Conservation (phyloP, 2,797 vertebrate species). For the Synanceia verrucosa region DNA sequence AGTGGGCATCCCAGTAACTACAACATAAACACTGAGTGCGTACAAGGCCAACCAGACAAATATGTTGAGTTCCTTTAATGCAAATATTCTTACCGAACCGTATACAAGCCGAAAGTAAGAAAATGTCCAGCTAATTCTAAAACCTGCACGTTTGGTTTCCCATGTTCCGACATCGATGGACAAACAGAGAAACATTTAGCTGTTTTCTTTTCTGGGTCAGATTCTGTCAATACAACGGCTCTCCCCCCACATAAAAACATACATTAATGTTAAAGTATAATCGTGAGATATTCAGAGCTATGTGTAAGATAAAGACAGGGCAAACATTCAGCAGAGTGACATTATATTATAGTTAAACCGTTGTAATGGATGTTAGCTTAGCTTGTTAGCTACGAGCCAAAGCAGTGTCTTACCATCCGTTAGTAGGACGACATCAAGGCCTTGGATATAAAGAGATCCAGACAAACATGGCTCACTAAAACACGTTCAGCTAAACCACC, state of each 20-base stretch:
- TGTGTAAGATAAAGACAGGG: fast-evolving
- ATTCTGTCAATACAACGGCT: slow-evolving; percentile 12
- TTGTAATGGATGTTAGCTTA: slow-evolving; percentile 18
- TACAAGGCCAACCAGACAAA: slow-evolving; percentile 15
- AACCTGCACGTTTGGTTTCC: fast-evolving
- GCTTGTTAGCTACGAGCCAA: slow-evolving; percentile 24
- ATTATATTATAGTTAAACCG: neutral
- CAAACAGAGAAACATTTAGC: neutral
- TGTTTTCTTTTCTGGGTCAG: neutral
- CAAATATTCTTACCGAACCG: neutral
- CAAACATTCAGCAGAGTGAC: fast-evolving
- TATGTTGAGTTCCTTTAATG: neutral
- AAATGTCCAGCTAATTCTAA: fast-evolving
- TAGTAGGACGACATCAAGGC: slow-evolving; percentile 61
- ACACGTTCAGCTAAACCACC: neutral
- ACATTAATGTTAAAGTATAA: neutral
- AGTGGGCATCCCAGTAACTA: slow-evolving; percentile 1
- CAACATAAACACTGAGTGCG: slow-evolving; percentile 3
- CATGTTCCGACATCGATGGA: neutral
- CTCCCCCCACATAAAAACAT: neutral
- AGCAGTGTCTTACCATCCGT: slow-evolving; percentile 61
- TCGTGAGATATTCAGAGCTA: fast-evolving
- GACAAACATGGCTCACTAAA: slow-evolving; percentile 25
- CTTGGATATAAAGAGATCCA: slow-evolving; percentile 26
- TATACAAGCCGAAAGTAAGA: neutral